Conservation (phyloP, 2,888 invertebrate genomes). For the Cerceris ruficornis region DNA sequence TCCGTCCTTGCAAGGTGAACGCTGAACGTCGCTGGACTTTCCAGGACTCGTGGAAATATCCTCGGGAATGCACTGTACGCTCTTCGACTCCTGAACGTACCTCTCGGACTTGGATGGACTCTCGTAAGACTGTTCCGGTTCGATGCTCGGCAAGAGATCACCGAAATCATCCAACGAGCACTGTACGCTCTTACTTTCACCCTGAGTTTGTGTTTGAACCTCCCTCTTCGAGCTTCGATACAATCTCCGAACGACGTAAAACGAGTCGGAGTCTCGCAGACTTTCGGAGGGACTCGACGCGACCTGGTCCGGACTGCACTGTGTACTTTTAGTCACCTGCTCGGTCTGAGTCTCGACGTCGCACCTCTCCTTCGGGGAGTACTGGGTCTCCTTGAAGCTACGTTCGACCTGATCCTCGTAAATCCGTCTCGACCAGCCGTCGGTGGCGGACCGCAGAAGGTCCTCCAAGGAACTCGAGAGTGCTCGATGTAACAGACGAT, state of each 20-base stretch:
- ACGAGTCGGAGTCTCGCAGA: constrained; percentile 12
- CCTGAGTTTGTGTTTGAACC: constrained; percentile 76
- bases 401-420: constrained; percentile 30
- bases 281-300: constrained; percentile 26
- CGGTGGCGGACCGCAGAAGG: constrained; percentile 16
- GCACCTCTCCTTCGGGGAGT: constrained; percentile 62
- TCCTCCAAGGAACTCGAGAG: constrained; percentile 49
- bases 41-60: constrained; percentile 50
- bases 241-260: constrained; percentile 32
- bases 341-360: constrained; percentile 69
- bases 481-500: constrained; percentile 34
- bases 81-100: constrained; percentile 66
- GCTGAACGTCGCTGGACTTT: background rate
- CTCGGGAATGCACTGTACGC: constrained; percentile 65
- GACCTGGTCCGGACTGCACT: constrained; percentile 68
- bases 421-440: constrained; percentile 40
- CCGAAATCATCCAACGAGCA: constrained; percentile 71
- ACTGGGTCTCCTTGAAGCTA: constrained; percentile 66
- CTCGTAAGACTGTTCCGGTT: constrained; percentile 26
- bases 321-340: constrained; percentile 72
- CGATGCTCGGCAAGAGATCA: constrained; percentile 30
- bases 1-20: constrained; percentile 36
- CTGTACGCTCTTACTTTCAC: constrained; percentile 75
- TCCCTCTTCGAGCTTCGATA: constrained; percentile 72
- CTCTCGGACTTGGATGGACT: constrained; percentile 37